Base-by-base conservation (phyloP, 2,888 invertebrate genomes). In the Conistra vaccinii region DNA sequence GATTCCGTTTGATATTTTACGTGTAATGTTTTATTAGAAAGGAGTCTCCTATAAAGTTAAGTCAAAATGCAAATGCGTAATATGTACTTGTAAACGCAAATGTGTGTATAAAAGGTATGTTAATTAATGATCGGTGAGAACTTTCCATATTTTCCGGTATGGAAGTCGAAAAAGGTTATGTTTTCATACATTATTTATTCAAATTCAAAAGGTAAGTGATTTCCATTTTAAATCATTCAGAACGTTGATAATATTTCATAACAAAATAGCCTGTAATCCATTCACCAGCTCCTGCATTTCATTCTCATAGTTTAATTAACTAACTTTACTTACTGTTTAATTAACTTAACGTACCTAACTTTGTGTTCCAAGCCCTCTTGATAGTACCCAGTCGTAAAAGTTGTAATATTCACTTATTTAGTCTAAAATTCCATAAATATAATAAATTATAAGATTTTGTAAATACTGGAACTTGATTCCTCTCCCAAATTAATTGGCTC, bases 21-120 rank as follows among this genome's bases (percentile, higher is more conserved):
- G 77, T 70, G 57, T 80, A 73, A 77, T 80, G 69, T 76, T 76
- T 82, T 72, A 76, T 77, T 75, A 78, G 71, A 82, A 81, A 81
- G 81, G 77, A 73, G 60, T 76, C 42, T 73, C 62, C 61, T 74
- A 62, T 39, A 63, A 61, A 69, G 48, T 48, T 62, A 35, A 76
- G 45, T 80, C 71, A 76, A 80, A 67, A 78, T 69, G 75, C n/a
- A 70, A 66, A 73, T 71, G 42, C 53, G 66, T 62, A 79, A 62
- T 75, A 55, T 65, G 29, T 65, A 69, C 63, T n/a, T 39, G 1
- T 55, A 10, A 58, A 80, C 53, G 51, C 57, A 62, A 69, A 80
- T 80, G 26, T 58, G n/a, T 66, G 32, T 53, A 55, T 58, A 60
- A 53, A 57, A 71, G 55, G 42, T 53, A 81, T 65, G 60, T 48